Evolutionary conservation across 1,140 invertebrate species (phyloP), one percentile per base, ranked within the genome.

Genomic region (Harlomillsia oculata): DNA sequence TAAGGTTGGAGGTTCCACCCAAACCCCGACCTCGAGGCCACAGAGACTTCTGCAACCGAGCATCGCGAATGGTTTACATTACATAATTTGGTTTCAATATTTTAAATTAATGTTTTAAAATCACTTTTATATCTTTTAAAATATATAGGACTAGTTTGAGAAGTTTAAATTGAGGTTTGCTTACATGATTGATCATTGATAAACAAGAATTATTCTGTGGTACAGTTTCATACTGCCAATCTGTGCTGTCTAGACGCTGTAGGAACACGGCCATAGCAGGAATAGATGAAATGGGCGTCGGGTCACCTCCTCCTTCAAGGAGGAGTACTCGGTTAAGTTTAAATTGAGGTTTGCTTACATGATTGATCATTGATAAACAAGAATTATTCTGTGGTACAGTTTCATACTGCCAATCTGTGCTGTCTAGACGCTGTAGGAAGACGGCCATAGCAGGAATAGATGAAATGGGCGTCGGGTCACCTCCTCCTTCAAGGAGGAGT

Each of bases 61-160:
- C 70, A 68, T 80, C 74, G 0, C 77, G 78, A 41, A 77, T 65
- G 2, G 77, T 71, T 62, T 79, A 80, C 9, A 75, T 74, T 74
- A 80, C 77, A 21, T 73, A 75, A 64, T 79, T 79, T 11, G 9
- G 9, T 11, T 36, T 11, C 9, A 9, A 36, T 11, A n/a, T 36
- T n/a, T 11, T 36, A n/a, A 36, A n/a, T n/a, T n/a, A n/a, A n/a
- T n/a, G n/a, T n/a, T n/a, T n/a, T n/a, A n/a, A n/a, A n/a, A n/a
- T n/a, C n/a, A n/a, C n/a, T n/a, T n/a, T n/a, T n/a, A n/a, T n/a
- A n/a, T n/a, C n/a, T n/a, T n/a, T n/a, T n/a, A 36, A 11, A 11
- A 36, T n/a, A 11, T 36, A n/a, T 13, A n/a, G n/a, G n/a, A n/a
- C n/a, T 11, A 40, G 23, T n/a, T 9, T 48, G 30, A 48, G 28